A percentile compares a stretch with the other conserved stretches of the same genome.
phyloP scores from a whole-genome alignment of 2,797 vertebrate genomes.

The Ceyx erithaca region DNA sequence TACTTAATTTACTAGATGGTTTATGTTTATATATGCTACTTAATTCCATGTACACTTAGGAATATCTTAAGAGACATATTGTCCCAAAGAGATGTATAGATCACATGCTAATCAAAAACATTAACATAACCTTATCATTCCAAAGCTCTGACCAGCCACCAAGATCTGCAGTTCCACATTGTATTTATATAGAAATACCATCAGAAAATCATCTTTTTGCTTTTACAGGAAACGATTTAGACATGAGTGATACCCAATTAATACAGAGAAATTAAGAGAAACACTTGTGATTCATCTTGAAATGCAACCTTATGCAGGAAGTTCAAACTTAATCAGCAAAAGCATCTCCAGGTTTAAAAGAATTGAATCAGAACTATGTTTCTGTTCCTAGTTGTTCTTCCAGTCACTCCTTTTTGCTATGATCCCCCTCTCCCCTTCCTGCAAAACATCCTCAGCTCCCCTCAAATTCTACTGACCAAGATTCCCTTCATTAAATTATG shows the following conservation, averaged over 20 bases:
- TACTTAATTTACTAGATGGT: background rate
- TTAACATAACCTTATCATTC: fast-evolving
- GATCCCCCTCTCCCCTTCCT: background rate
- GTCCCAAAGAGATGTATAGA: background rate
- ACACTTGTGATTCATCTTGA: background rate
- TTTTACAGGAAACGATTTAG: background rate
- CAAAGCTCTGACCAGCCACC: background rate
- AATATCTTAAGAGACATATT: background rate
- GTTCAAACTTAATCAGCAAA: background rate
- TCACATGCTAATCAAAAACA: background rate
- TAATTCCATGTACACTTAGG: background rate
- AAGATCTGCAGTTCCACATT: background rate
- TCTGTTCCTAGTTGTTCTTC: background rate
- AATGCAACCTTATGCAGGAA: background rate
- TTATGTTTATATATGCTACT: background rate
- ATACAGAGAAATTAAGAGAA: background rate
- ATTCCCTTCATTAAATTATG: background rate
- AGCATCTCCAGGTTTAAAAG: background rate
- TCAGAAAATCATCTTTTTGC: background rate
- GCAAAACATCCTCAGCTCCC: background rate
- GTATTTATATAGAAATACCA: background rate
- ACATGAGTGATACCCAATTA: background rate
- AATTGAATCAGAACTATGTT: background rate
- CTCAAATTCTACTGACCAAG: background rate
- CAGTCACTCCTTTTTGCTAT: background rate